These are phyloP conservation scores for Melanotaenia nigrans DNA, from an alignment of 2,797 vertebrate species.

Conservation along the genomic window DNA sequence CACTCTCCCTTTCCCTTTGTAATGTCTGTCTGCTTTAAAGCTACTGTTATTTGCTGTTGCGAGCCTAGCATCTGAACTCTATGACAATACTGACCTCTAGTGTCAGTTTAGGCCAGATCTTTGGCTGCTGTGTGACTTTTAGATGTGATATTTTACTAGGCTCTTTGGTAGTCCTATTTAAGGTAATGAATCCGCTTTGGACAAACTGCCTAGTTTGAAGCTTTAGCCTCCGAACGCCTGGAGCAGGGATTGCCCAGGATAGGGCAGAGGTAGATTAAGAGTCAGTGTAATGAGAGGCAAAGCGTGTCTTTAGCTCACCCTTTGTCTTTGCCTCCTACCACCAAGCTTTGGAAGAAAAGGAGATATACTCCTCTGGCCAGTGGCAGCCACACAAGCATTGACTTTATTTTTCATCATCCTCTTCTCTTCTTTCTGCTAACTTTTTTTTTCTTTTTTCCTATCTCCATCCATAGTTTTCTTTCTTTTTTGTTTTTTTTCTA, in stretches of 20 bases:
- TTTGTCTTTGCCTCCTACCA: constrained; percentile 76
- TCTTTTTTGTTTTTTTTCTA: constrained; percentile 8
- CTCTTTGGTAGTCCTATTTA: constrained; percentile 72
- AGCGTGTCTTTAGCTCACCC: constrained; percentile 74
- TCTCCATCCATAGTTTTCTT: constrained; percentile 27
- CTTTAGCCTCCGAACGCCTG: constrained; percentile 73
- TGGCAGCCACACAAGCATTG: constrained; percentile 67
- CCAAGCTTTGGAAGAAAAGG: constrained; percentile 58
- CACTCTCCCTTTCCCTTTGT: constrained; percentile 57
- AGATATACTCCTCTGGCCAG: constrained; percentile 67
- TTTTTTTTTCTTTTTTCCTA: constrained; percentile 49
- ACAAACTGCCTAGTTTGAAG: constrained; percentile 76
- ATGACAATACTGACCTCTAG: constrained; percentile 98
- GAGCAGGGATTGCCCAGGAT: constrained; percentile 79
- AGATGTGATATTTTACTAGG: constrained; percentile 70
- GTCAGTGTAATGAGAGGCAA: constrained; percentile 79
- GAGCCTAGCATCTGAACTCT: constrained; percentile 78
- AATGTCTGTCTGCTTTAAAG: constrained; percentile 63
- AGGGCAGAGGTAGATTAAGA: constrained; percentile 82
- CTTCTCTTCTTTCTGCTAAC: constrained; percentile 58
- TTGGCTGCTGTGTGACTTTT: constrained; percentile 38
- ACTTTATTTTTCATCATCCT: constrained; percentile 76
- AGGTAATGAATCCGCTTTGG: constrained; percentile 82
- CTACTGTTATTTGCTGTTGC: constrained; percentile 35
- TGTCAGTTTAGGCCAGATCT: constrained; percentile 67